These are phyloP conservation scores for Sebastes kiyomatsui DNA, from an alignment of 2,797 vertebrate genomes.

Conservation along the genomic window DNA sequence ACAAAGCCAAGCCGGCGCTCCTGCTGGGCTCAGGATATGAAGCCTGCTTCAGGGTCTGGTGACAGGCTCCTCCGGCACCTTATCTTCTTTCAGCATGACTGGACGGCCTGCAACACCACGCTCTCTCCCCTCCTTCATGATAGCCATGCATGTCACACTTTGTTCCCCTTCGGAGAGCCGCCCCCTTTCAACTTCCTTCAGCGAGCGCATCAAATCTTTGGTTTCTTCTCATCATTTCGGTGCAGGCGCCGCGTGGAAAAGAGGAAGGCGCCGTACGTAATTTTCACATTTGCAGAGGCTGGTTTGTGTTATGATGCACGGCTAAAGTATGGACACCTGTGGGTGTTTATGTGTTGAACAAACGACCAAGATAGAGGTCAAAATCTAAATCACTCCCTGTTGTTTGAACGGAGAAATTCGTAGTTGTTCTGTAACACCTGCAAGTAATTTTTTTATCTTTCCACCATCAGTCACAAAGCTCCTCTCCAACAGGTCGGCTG, in stretches of 20 bases:
- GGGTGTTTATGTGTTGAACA: neutral
- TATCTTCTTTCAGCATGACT: conserved; percentile 65
- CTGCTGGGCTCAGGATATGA: conserved; percentile 66
- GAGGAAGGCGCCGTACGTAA: neutral
- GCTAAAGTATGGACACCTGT: neutral
- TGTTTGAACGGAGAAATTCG: neutral
- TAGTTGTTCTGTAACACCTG: neutral
- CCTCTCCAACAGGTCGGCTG: neutral
- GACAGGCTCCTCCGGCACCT: conserved; percentile 43
- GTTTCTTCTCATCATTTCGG: conserved; percentile 30
- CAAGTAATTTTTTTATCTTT: neutral
- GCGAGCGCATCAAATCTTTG: conserved; percentile 8
- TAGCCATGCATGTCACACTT: conserved; percentile 39
- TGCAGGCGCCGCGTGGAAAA: conserved; percentile 3
- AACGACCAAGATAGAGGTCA: neutral
- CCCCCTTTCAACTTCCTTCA: conserved; percentile 31
- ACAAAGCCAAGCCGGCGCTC: conserved; percentile 52
- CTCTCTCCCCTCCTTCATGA: conserved; percentile 34
- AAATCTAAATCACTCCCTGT: neutral
- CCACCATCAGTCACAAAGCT: neutral
- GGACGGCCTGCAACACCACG: conserved; percentile 28
- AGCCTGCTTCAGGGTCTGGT: conserved; percentile 42
- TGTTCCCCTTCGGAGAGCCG: conserved; percentile 25
- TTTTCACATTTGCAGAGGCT: conserved; percentile 3
- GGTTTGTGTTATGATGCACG: conserved; percentile 12